Percentiles rank a stretch among this genome's conserved stretches.
Conservation (phyloP, 2,888 invertebrate genomes). For the Drosophila glabriapex region DNA sequence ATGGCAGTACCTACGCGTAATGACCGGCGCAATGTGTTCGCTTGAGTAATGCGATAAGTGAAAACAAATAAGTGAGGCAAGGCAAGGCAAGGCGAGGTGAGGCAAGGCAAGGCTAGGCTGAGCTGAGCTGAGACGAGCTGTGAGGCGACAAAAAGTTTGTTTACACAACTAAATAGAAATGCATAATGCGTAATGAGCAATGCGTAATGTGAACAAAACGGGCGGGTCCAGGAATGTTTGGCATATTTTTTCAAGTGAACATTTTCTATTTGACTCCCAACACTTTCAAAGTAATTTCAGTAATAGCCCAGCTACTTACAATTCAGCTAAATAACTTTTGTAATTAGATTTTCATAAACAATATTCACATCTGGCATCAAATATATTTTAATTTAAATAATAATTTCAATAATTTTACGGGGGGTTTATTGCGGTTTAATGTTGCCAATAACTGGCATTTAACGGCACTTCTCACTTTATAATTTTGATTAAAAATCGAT, state of each 20-base stretch:
- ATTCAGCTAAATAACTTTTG: slow-evolving; percentile 25
- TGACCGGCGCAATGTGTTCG: slow-evolving; percentile 37
- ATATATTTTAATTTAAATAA: background rate
- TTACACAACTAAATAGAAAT: slow-evolving; percentile 68
- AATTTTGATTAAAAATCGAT: background rate
- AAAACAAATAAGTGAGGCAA: slow-evolving; percentile 72
- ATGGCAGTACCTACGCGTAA: slow-evolving; percentile 36
- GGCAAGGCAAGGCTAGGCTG: background rate
- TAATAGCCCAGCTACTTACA: slow-evolving; percentile 7
- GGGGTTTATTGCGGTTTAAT: background rate
- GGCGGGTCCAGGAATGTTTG: slow-evolving; percentile 34
- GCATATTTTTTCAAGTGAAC: slow-evolving; percentile 49
- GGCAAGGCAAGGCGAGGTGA: slow-evolving; percentile 2
- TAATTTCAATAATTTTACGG: background rate
- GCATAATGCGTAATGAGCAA: slow-evolving; percentile 40
- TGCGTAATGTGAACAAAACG: slow-evolving; percentile 52
- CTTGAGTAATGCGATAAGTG: slow-evolving; percentile 70
- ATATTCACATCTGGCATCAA: slow-evolving; percentile 14
- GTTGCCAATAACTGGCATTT: background rate
- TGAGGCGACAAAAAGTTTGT: slow-evolving; percentile 66
- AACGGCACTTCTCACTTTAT: background rate
- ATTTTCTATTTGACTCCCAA: slow-evolving; percentile 40
- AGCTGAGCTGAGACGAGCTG: background rate
- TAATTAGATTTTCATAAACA: slow-evolving; percentile 13
- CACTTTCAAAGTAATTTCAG: slow-evolving; percentile 16